Evolutionary conservation across 2,888 invertebrate genomes (phyloP), one percentile per base, ranked within the genome.

Genomic region (Drosophila mayaguana): DNA sequence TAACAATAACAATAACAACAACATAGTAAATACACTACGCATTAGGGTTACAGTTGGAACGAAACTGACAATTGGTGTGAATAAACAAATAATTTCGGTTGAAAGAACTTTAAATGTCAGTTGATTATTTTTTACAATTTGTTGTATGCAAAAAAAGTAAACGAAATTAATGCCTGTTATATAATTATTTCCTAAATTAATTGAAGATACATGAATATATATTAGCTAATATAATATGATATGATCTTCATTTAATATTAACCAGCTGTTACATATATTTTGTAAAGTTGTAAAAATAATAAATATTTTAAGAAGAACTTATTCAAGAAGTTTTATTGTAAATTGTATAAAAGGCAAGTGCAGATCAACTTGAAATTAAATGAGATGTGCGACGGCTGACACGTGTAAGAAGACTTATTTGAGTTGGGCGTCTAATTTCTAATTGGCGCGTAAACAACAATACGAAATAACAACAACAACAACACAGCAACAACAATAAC

Each of bases 371-470:
- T n/a, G n/a, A n/a, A n/a, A n/a, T n/a, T n/a, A n/a, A n/a, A 12
- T 11, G 9, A 22, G 40, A n/a, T 40, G 6, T 7, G 16, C 34
- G 18, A 20, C 7, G 40, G 34, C n/a, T 1, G 43, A 40, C 68
- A 71, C 62, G 53, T 61, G 72, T 36, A n/a, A 20, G n/a, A 3
- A 8, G 36, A 22, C n/a, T 61, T 68, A 78, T 63, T 56, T 79
- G 25, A 57, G 62, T 38, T 57, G 54, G 34, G 14, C 16, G 43
- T 34, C 42, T 28, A 63, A 64, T 51, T 50, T 56, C 40, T 36
- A 54, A 75, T 63, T 73, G 36, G 42, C 36, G 57, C 48, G 68
- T 75, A 68, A 78, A 69, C 28, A 50, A 45, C 11, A 72, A 48
- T 48, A 36, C 28, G 48, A 66, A 45, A 64, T 32, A 64, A 63